Evolutionary conservation across 2,888 invertebrate genomes (phyloP).

Genomic region (Antitype chi): DNA sequence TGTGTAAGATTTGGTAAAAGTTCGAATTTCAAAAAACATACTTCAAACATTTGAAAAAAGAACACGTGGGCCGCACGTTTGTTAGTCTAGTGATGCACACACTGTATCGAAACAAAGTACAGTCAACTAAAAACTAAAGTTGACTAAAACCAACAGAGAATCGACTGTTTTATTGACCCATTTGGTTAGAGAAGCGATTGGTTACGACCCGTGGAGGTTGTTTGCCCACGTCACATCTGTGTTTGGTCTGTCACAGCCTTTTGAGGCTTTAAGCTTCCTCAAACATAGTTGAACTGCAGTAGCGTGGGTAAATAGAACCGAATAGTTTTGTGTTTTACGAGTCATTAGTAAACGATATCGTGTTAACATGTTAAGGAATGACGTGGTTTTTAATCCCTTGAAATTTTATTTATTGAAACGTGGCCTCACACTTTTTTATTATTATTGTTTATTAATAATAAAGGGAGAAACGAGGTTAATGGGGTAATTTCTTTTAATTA

Average conservation of each 20-base stretch:
- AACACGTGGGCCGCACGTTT: slow-evolving; percentile 64
- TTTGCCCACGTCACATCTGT: slow-evolving; percentile 88
- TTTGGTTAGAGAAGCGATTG: slow-evolving; percentile 79
- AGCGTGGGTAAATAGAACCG: slow-evolving; percentile 79
- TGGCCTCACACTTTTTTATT: slow-evolving; percentile 43
- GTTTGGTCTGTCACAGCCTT: slow-evolving; percentile 87
- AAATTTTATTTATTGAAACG: slow-evolving; percentile 44
- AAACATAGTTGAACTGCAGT: slow-evolving; percentile 82
- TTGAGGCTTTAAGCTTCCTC: slow-evolving; percentile 84
- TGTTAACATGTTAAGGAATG: slow-evolving; percentile 56
- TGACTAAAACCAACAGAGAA: slow-evolving; percentile 77
- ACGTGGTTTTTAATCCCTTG: slow-evolving; percentile 46
- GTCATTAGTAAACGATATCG: slow-evolving; percentile 75
- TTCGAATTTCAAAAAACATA: slow-evolving; percentile 56
- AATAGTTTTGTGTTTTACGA: slow-evolving; percentile 73
- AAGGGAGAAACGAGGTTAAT: slow-evolving; percentile 51
- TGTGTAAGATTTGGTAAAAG: slow-evolving; percentile 51
- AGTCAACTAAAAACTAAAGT: slow-evolving; percentile 75
- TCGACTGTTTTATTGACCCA: slow-evolving; percentile 78
- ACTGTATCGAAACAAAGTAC: slow-evolving; percentile 74
- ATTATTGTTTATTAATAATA: slow-evolving; percentile 50
- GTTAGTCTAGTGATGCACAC: slow-evolving; percentile 72
- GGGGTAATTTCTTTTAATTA: slow-evolving; percentile 49
- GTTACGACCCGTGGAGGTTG: slow-evolving; percentile 78
- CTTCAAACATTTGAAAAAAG: slow-evolving; percentile 65